phyloP scores from a whole-genome alignment of 2,797 vertebrate species.

The Lacerta bilineata region DNA sequence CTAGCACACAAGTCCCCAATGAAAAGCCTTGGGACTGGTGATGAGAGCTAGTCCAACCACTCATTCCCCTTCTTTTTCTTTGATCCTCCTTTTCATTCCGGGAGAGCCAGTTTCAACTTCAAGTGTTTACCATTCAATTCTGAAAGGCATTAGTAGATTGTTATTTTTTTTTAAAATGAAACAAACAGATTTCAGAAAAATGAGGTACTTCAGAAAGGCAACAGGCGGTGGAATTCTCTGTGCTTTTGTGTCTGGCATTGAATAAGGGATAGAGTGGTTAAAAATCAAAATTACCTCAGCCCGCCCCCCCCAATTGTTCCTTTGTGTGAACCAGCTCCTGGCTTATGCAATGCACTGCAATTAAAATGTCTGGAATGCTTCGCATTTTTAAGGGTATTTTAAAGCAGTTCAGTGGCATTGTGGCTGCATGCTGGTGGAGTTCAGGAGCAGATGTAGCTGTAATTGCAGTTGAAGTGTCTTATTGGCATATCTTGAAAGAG shows the following conservation, averaged over 20 bases:
- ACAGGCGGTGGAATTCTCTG: constrained; percentile 64
- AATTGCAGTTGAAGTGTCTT: constrained; percentile 20
- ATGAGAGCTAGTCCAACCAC: neutral
- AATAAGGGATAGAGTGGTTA: constrained; percentile 63
- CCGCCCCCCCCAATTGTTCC: constrained; percentile 68
- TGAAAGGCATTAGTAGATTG: constrained; percentile 64
- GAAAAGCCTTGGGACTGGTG: neutral
- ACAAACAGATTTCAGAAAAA: constrained; percentile 72
- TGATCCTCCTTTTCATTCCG: constrained; percentile 55
- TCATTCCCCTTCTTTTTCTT: constrained; percentile 40
- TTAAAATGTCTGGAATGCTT: constrained; percentile 84
- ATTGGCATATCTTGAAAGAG: constrained; percentile 50
- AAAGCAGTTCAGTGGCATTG: constrained; percentile 70
- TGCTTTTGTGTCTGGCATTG: constrained; percentile 59
- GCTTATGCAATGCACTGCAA: constrained; percentile 80
- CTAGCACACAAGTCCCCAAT: neutral
- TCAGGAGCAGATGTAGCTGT: constrained; percentile 63
- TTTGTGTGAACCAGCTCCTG: constrained; percentile 79
- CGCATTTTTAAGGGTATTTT: constrained; percentile 78
- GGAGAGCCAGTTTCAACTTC: constrained; percentile 59
- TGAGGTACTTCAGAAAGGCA: constrained; percentile 70
- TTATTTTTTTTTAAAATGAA: constrained; percentile 54
- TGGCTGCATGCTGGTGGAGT: constrained; percentile 56
- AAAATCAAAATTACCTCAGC: constrained; percentile 74
- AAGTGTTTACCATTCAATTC: constrained; percentile 65